phyloP scores from a whole-genome alignment of 2,113 vertebrate species.

The Vulpes lagopus region DNA sequence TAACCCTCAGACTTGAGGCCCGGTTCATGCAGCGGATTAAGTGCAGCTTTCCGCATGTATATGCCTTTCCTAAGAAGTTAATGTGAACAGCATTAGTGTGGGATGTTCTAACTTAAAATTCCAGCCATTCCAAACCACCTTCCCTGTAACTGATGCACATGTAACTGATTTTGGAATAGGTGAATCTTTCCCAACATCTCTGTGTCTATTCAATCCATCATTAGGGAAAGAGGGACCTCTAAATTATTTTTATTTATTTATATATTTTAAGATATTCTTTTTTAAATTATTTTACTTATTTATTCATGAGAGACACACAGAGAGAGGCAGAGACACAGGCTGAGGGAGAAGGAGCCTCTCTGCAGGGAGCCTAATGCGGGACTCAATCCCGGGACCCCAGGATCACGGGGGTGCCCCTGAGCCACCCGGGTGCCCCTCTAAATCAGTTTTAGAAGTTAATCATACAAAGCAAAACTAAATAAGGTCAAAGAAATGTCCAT shows the following conservation, averaged over 20 bases:
- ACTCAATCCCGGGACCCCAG: no score
- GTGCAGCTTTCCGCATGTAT: background rate
- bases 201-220: background rate
- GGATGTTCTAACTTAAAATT: slow-evolving; percentile 31
- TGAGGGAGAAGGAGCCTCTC: no score
- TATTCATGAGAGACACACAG: no score
- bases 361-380: no score
- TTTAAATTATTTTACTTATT: no score
- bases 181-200: background rate
- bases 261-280: no score
- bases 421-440: background rate
- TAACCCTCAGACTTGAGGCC: background rate
- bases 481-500: background rate
- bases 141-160: background rate
- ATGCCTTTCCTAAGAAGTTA: background rate
- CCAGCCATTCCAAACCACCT: background rate
- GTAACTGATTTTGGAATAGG: slow-evolving; percentile 7
- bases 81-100: background rate
- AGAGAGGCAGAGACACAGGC: no score
- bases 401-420: no score
- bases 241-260: background rate
- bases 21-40: background rate
- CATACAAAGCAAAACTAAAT: background rate
- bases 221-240: background rate
- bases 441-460: background rate